Evolutionary conservation across 2,888 invertebrate species (phyloP), one percentile per base, ranked within the genome.

Genomic region (Agapostemon virescens): DNA sequence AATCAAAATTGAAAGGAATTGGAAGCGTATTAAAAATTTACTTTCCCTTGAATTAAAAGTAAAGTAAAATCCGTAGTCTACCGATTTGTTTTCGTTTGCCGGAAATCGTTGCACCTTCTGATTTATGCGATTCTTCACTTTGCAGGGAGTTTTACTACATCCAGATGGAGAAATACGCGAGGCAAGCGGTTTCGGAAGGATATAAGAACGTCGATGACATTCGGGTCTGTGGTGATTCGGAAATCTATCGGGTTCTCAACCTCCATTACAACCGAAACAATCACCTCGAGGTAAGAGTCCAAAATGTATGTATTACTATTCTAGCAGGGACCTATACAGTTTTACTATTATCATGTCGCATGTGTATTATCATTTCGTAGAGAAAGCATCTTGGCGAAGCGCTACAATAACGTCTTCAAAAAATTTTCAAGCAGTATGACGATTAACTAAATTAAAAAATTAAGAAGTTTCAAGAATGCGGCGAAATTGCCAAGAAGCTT

Each of bases 111-210:
- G 23, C 13, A 13, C 42, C n/a, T 9, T 23, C 49, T 70, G 0
- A 61, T 30, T 26, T 30, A 17, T 45, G 55, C 63, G 36, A 40
- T 49, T n/a, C 33, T 67, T 55, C 55, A 2, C 49, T 61, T 66
- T 95, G 69, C 96, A 99, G 99, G 94, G 99, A 99, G 95, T 99
- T 99, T 95, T 99, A 98, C 95, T 99, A 99, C 94, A 99, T 99
- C 93, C 99, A 99, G 94, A 99, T 99, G 99, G 99, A 99, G 95
- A 99, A 99, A 94, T 99, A 98, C 94, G 99, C 99, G 84, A 95
- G 99, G 89, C 99, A 99, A 93, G 98, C 98, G 69, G 96, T 99
- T 90, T 98, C 98, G 89, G 99, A 99, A 94, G 99, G 99, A 83
- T 95, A 98, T 90, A 98, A 98, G 93, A 96, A 95, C 90, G 95